Evolutionary conservation across 2,113 vertebrate genomes (phyloP).

Genomic region (Rhynchomys soricoides): DNA sequence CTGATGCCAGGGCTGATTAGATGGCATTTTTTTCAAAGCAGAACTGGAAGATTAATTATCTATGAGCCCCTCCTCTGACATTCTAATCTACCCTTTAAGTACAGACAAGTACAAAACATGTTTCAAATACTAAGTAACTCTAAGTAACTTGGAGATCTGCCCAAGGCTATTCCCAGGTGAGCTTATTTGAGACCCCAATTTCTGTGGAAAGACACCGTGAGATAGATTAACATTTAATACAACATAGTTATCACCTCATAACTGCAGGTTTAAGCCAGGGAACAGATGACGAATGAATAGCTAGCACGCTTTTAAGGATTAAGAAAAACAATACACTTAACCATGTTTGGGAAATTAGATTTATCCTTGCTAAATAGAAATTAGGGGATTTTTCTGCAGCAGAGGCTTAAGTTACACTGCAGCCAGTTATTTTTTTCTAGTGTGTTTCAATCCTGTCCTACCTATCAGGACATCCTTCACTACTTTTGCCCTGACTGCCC

Average conservation of each 20-base stretch:
- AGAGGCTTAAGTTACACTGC: neutral
- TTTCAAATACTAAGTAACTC: neutral
- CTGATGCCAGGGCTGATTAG: neutral
- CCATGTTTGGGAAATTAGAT: neutral
- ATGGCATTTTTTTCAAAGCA: neutral
- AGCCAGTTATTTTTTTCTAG: neutral
- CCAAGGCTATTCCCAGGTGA: neutral
- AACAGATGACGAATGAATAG: neutral
- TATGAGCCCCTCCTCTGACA: neutral
- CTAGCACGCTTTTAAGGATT: neutral
- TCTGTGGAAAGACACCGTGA: neutral
- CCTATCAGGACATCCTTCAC: neutral
- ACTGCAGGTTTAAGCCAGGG: neutral
- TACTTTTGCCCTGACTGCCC: neutral
- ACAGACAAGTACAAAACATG: neutral
- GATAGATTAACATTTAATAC: neutral
- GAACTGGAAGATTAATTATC: neutral
- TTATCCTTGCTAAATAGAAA: conserved; percentile 22
- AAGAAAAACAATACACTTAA: conserved; percentile 4
- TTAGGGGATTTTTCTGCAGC: neutral
- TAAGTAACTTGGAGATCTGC: neutral
- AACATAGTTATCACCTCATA: neutral
- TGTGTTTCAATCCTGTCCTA: neutral
- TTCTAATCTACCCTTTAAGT: neutral
- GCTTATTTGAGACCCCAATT: neutral